These are phyloP conservation scores for Apostichopus parvimensis DNA, from an alignment of 35 echinoderm and acorn worm genomes.

Conservation along the genomic window DNA sequence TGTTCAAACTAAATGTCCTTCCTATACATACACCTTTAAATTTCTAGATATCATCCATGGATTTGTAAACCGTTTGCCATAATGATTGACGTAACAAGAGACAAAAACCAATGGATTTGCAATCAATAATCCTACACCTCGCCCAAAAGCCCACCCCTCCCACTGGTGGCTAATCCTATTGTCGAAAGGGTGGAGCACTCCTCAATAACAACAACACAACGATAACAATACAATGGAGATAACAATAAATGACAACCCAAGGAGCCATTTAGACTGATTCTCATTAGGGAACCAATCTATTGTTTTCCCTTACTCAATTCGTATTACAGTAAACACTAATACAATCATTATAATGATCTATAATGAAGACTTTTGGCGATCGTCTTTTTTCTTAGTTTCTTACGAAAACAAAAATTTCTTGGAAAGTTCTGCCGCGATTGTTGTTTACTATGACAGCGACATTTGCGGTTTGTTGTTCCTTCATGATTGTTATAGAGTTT, in stretches of 20 bases:
- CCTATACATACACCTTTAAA: no score
- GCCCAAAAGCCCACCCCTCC: not conserved
- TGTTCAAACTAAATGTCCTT: no score
- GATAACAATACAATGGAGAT: no score
- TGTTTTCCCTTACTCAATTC: not conserved
- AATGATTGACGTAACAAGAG: no score
- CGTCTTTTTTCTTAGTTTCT: not conserved
- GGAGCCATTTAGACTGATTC: not conserved
- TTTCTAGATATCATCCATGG: no score
- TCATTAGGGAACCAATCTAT: not conserved
- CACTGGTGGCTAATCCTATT: not conserved
- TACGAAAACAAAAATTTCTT: not conserved
- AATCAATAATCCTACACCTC: not conserved
- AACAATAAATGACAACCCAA: no score
- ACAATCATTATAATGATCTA: not conserved
- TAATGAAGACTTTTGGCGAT: not conserved
- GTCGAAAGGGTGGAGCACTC: not conserved
- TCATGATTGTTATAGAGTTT: no score
- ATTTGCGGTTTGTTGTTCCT: not conserved
- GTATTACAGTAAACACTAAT: not conserved
- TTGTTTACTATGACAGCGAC: not conserved
- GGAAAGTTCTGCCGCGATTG: not conserved
- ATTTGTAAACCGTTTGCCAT: no score
- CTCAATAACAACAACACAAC: no score
- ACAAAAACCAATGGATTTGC: no score